Evolutionary conservation across 1,140 invertebrate species (phyloP), one percentile per base, ranked within the genome.

Genomic region (Hycleus phaleratus): DNA sequence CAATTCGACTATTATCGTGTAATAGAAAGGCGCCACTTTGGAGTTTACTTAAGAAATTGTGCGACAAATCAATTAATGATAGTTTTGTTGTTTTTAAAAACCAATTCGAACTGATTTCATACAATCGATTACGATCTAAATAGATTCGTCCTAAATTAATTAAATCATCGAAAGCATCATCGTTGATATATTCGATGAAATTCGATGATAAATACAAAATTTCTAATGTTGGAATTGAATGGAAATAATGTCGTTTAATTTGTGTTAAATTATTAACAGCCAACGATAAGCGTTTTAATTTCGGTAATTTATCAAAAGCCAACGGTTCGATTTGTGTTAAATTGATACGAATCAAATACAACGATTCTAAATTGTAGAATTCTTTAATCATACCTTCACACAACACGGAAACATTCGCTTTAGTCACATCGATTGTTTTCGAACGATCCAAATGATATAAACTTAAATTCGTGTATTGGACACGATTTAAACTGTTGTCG

Each of bases 341-440:
- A 48, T 65, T 65, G 4, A 58, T 52, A 38, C 59, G 61, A 9
- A 65, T 61, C 8, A 67, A 44, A 11, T 46, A 44, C 26, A 67
- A 43, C 2, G 12, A 32, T 50, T 64, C 52, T 49, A 65, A 32
- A 26, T 40, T 38, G 3, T 46, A 51, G 32, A 67, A 61, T 42
- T 67, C 61, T 58, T 64, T 63, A 2, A 67, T 55, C 50, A 60
- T 61, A 59, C 63, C 61, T 38, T 62, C 59, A 43, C 66, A 66
- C 32, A 68, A 51, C 8, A 58, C 46, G 1, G 47, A 58, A 12
- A 65, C 47, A 46, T 65, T 68, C 9, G 61, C 58, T 39, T 58
- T 45, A 0, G 46, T 50, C 8, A 65, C 54, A 49, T 68, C 61
- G 40, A 68, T 62, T 4, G 38, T 40, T 39, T 25, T 11, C 32